Evolutionary conservation across 2,888 invertebrate species (phyloP).

Genomic region (Eristalinus aeneus): DNA sequence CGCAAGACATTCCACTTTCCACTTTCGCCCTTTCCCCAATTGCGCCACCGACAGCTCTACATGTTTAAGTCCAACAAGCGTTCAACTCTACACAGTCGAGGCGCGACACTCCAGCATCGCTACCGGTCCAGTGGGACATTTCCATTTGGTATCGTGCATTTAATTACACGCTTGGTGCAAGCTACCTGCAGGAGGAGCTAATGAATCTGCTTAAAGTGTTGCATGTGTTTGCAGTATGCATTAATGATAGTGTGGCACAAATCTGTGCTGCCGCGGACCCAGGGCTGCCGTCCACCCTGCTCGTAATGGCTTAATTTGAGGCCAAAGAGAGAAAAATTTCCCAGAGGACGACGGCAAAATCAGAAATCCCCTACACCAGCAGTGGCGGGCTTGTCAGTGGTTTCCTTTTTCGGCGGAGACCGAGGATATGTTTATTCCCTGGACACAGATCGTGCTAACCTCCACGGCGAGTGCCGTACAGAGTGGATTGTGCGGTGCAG

Average conservation of each 20-base stretch:
- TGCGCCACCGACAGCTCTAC: conserved; percentile 46
- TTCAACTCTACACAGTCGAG: neutral
- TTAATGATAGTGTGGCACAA: conserved; percentile 49
- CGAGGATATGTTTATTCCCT: neutral
- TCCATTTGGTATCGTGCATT: conserved; percentile 49
- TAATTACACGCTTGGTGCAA: conserved; percentile 57
- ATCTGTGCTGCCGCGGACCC: conserved; percentile 12
- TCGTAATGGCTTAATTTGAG: conserved; percentile 49
- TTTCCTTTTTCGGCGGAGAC: conserved; percentile 9
- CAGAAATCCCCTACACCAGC: neutral
- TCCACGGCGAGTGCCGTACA: neutral
- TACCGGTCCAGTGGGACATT: conserved; percentile 18
- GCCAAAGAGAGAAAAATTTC: neutral
- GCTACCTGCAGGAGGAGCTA: conserved; percentile 54
- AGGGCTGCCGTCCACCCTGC: neutral
- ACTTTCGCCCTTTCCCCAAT: conserved; percentile 38
- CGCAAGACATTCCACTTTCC: conserved; percentile 35
- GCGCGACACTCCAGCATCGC: neutral
- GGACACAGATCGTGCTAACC: neutral
- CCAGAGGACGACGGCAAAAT: conserved; percentile 21
- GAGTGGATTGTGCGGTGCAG: neutral
- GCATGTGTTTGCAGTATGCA: conserved; percentile 50
- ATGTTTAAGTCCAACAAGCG: conserved; percentile 16
- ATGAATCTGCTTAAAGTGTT: conserved; percentile 65
- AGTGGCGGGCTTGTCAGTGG: neutral